Evolutionary conservation across 2,888 invertebrate species (phyloP), one percentile per base, ranked within the genome.

Genomic region (Drosophila seclusa): DNA sequence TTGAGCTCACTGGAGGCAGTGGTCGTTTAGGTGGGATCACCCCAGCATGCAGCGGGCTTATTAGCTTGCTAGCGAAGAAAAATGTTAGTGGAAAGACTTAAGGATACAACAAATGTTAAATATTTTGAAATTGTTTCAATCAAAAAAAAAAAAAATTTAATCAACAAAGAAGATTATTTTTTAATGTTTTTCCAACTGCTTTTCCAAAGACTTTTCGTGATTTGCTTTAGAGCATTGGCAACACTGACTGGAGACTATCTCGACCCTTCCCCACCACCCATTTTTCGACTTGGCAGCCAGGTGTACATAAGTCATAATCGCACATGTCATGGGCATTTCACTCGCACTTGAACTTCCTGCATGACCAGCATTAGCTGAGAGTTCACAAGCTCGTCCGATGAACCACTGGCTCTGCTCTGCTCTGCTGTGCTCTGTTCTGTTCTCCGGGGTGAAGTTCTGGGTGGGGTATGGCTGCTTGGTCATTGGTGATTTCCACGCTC

Each of bases 341-440:
- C 59, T 74, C 73, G 70, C 80, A 81, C 87, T 82, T 86, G 89
- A 89, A 89, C 89, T 86, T 86, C 86, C 86, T 89, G 89, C 80
- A 87, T 82, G 83, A 86, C 87, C 87, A 81, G 68, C 66, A 49
- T 45, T 65, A 53, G 48, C 69, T 32, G 55, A 38, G 69, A 68
- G 78, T 79, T 78, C 78, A 76, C 68, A 60, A 66, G 67, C 67
- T 73, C 59, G 49, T 60, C 76, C 60, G 59, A 54, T 76, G 76
- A 76, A 76, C 76, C 71, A 50, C 65, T 53, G 61, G 16, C 13
- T 48, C 45, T 24, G 11, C 29, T 50, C 29, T n/a, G 21, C 21
- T 45, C 42, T n/a, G 27, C 27, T 34, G 36, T 24, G 27, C 24
- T 54, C 54, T 18, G 16, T 18, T 29, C 38, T 29, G 29, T 27